Evolutionary conservation across 2,888 invertebrate genomes (phyloP), one percentile per base, ranked within the genome.

Genomic region (Hyposoter didymator): DNA sequence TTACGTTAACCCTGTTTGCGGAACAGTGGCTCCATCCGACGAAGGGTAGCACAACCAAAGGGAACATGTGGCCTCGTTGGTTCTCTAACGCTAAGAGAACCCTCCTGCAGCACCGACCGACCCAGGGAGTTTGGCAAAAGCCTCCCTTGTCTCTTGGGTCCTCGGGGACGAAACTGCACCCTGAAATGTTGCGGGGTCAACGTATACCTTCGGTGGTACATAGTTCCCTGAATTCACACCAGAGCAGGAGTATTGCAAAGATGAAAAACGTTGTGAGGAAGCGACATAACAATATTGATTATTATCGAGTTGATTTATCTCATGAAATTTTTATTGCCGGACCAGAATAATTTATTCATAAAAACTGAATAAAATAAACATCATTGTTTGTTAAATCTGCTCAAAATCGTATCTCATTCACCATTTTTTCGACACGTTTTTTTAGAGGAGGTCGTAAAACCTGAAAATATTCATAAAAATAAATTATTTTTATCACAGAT

Each of bases 41-140:
- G 91, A 64, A 88, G 93, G 94, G 94, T 92, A 80, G 88, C 78
- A 69, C 87, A 91, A 93, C 89, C 87, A 78, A 66, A 32, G 43
- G 2, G 35, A 70, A 73, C 64, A 78, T 62, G 78, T 39, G 72
- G 17, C 49, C 62, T 64, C 39, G 85, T 78, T 74, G 81, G 85
- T 86, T 88, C 88, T 87, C 89, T 32, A 69, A 45, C 14, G n/a
- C 45, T 22, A 32, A 39, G 19, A 35, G 47, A 89, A 86, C 90
- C 92, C 91, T 90, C 91, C 93, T 92, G 91, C 92, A 90, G 86
- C 91, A 93, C 92, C 94, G 92, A 92, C 93, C 88, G 93, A 91
- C 89, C 90, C 85, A 79, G 87, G 86, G 87, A 88, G 87, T 90
- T 91, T 91, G 89, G 90, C 90, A 87, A 78, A 91, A 91, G 86